Base-by-base conservation (phyloP, 1,140 invertebrate species). In the Ceratitis capitata region DNA sequence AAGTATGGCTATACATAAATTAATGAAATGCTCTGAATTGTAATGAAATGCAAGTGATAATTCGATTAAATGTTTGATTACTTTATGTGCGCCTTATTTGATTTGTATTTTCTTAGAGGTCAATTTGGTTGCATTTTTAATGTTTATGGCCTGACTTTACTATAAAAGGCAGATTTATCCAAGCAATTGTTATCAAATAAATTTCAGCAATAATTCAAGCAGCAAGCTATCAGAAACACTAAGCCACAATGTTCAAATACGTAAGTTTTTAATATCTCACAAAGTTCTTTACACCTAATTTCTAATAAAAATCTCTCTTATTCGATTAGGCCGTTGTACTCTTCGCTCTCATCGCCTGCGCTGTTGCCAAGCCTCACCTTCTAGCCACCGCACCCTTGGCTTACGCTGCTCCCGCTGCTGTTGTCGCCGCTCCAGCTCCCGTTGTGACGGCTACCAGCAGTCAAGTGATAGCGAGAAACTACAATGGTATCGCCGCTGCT, bases 381-480 rank as follows among this genome's bases (percentile, higher is more conserved):
- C 47, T 86, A 9, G 82, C 39, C 39, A 61, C 39, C 26, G 86
- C 86, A 39, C 86, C 86, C 58, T 69, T 87, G 16, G 88, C 87
- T 35, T 88, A 88, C 19, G 87, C 86, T 51, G 86, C 88, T 9
- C 88, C 87, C 3, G 87, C 84, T 29, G 85, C 78, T 82, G 85
- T 85, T 85, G 85, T 82, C 45, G 85, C 78, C 82, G 85, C 89
- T 45, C 89, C 91, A 16, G 88, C 91, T 56, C 92, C 92, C 0
- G 85, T 92, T 42, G 91, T 93, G 16, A 92, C 92, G 7, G 92
- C 93, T 23, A 89, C 89, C 84, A 93, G 92, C 85, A 93, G 92
- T 69, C 93, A 93, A 85, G 90, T 92, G 56, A 88, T 93, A 84
- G 91, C 92, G 78, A 90, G 92, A 64, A 93, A 93, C 69, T 92